Evolutionary conservation across 2,113 vertebrate genomes (phyloP).

Genomic region (Vicugna pacos): DNA sequence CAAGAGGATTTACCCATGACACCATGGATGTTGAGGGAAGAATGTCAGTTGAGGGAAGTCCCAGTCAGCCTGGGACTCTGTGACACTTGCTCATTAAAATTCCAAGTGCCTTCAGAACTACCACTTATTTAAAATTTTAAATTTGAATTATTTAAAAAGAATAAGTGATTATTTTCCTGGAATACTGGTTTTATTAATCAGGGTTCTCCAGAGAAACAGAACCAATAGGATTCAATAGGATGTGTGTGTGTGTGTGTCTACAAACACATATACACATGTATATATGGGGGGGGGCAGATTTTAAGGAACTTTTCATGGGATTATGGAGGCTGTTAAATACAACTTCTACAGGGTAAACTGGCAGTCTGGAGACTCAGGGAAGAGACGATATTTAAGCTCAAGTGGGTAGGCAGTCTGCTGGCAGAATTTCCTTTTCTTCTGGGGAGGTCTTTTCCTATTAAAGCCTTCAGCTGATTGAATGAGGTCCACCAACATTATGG

Average conservation of each 20-base stretch:
- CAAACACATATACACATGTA: background rate
- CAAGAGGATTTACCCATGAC: background rate
- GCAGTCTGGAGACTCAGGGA: background rate
- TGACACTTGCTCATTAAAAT: background rate
- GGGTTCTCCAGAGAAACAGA: background rate
- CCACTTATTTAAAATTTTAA: background rate
- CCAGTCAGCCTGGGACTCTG: background rate
- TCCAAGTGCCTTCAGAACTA: background rate
- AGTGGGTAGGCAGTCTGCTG: background rate
- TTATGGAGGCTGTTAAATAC: background rate
- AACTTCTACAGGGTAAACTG: background rate
- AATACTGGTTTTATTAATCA: background rate
- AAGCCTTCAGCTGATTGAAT: background rate
- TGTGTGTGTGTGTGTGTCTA: background rate
- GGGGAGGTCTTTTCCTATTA: background rate
- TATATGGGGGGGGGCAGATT: background rate
- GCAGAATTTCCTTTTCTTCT: background rate
- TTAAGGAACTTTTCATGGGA: background rate
- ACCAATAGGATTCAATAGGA: background rate
- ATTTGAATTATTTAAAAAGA: background rate
- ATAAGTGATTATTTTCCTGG: background rate
- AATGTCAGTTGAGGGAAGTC: too few relatives aligned
- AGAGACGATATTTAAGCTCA: background rate
- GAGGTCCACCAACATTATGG: background rate
- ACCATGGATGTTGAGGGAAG: background rate